Evolutionary conservation across 2,113 vertebrate species (phyloP).

Genomic region (Ibidorhyncha struthersii): DNA sequence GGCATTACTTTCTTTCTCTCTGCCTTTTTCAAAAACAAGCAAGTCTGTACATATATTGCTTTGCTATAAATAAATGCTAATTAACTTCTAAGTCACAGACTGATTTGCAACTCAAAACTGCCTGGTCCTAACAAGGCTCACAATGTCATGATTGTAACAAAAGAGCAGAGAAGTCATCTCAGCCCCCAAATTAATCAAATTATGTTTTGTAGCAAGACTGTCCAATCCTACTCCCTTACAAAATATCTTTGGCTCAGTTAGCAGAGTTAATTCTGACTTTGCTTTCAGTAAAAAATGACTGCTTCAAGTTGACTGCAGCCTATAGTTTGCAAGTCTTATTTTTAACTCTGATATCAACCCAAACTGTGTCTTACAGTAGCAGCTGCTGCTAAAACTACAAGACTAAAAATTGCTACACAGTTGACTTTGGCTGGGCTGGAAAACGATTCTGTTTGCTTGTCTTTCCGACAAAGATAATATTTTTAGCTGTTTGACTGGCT

Average conservation of each 20-base stretch:
- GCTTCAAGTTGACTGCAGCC: conserved; percentile 11
- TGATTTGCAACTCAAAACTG: conserved; percentile 36
- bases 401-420: conserved; percentile 62
- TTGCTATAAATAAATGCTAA: conserved; percentile 49
- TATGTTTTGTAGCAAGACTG: not conserved
- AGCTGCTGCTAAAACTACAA: conserved; percentile 61
- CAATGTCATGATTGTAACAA: not conserved
- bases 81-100: conserved; percentile 20
- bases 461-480: conserved; percentile 25
- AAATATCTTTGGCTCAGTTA: not conserved
- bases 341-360: conserved; percentile 65
- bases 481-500: conserved; percentile 24
- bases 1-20: conserved; percentile 25
- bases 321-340: conserved; percentile 63
- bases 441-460: conserved; percentile 30
- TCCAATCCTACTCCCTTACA: not conserved
- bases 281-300: conserved; percentile 30
- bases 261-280: conserved; percentile 43
- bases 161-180: not conserved
- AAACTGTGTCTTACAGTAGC: conserved; percentile 63
- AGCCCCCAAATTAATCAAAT: not conserved
- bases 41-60: conserved; percentile 40
- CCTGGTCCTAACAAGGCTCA: not conserved
- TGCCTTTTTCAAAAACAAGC: conserved; percentile 39
- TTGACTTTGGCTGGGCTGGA: conserved; percentile 52